Conservation (phyloP, 2,113 vertebrate genomes). For the Heterochromis multidens region DNA sequence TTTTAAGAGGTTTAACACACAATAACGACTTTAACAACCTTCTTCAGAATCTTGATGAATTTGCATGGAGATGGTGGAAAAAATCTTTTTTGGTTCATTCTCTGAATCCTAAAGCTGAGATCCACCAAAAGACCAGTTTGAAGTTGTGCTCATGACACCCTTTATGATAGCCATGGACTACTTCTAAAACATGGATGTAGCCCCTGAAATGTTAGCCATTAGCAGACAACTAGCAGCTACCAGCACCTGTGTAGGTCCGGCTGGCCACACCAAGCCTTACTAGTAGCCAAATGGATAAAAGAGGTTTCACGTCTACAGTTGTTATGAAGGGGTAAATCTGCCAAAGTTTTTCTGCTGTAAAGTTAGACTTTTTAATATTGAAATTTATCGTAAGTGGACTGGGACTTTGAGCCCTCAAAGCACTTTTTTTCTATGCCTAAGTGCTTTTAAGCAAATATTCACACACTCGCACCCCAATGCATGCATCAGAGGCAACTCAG, state of each 20-base stretch:
- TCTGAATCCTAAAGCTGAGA: background rate
- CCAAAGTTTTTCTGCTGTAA: background rate
- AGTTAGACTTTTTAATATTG: background rate
- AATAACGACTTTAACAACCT: rapidly evolving
- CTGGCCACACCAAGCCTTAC: background rate
- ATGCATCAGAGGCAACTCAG: rapidly evolving
- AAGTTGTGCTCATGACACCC: background rate
- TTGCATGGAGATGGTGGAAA: background rate
- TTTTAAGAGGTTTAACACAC: background rate
- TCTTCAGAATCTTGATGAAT: background rate
- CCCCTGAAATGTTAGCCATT: too few species aligned
- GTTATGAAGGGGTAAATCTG: background rate
- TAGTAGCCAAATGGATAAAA: background rate
- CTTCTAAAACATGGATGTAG: background rate
- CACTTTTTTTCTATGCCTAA: background rate
- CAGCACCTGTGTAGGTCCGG: rapidly evolving
- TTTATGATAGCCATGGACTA: background rate
- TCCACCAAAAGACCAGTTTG: background rate
- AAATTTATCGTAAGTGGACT: background rate
- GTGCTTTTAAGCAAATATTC: background rate
- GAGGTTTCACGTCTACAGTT: background rate
- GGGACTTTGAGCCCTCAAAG: background rate
- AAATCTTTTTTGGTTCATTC: background rate
- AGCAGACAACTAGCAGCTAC: too few species aligned
- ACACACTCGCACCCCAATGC: background rate